Evolutionary conservation across 2,797 vertebrate genomes (phyloP), one percentile per base, ranked within the genome.

Genomic region (Perodicticus potto): DNA sequence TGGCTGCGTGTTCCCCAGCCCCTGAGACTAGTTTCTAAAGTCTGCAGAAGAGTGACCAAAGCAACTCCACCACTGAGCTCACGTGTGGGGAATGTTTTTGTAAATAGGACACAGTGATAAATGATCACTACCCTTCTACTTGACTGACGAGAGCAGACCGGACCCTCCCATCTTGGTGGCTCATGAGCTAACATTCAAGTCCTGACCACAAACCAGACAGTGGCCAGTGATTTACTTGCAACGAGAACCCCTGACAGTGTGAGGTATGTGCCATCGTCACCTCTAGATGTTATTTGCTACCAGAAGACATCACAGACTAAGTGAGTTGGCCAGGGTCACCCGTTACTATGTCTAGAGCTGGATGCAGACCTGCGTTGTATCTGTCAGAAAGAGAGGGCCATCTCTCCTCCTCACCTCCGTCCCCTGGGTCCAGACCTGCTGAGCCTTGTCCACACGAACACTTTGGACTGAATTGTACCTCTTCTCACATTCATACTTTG

Each of bases 201-300:
- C 32, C 37, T 37, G 9, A 0, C 13, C 8, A 0, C 1, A 53
- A 17, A 32, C 43, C 23, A 27, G 11, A 25, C 37, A 72, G 12
- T 5, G 43, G 29, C 23, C 78, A 20, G 7, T 34, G 55, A 20
- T 11, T 45, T 7, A 7, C 73, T 0, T 49, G 82, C n/a, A 45
- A 34, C 1, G 2, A 34, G 55, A 73, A 4, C 3, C 13, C n/a
- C 59, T 74, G 32, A 8, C 0, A 25, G 45, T 5, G 2, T 0
- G 13, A 81, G 34, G 27, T 1, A 2, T 4, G 12, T n/a, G 17
- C 57, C 43, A 53, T 1, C 5, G 2, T 13, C 37, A 13, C 19
- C 7, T 2, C n/a, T 25, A 10, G 45, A 55, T 13, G 45, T 85
- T 27, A 9, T 29, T 22, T n/a, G 55, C 32, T 20, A 49, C 32